A percentile compares a stretch with the other conserved stretches of the same genome.
These are phyloP conservation scores for Apodemia hepburni DNA, from an alignment of 2,888 invertebrate genomes.

Conservation along the genomic window DNA sequence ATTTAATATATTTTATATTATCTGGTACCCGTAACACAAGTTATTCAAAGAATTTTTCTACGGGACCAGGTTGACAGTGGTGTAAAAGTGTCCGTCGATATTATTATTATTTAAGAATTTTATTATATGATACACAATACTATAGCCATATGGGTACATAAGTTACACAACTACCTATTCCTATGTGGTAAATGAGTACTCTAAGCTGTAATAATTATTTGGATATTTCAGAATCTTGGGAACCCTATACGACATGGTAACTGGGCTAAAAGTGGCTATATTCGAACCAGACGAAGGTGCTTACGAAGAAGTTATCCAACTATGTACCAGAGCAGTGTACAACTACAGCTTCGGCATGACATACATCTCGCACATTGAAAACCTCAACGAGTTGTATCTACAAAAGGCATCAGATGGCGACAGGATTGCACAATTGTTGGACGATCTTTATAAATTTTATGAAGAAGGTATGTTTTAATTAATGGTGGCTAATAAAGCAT, in stretches of 20 bases:
- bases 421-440: slow-evolving; percentile 75
- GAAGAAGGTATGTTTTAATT: slow-evolving; percentile 51
- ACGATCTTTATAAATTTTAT: slow-evolving; percentile 78
- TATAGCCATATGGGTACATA: no score
- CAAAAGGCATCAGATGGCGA: slow-evolving; percentile 76
- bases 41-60: no score
- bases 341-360: slow-evolving; percentile 79
- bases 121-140: no score
- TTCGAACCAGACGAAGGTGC: slow-evolving; percentile 77
- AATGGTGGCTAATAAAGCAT: background rate
- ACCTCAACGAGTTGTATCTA: slow-evolving; percentile 81
- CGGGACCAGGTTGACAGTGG: no score
- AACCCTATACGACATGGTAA: slow-evolving; percentile 78
- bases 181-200: no score
- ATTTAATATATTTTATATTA: no score
- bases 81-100: no score
- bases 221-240: slow-evolving; percentile 80
- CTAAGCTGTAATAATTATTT: no score
- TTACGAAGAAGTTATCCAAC: slow-evolving; percentile 66
- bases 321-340: slow-evolving; percentile 83
- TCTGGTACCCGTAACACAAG: no score
- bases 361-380: slow-evolving; percentile 79
- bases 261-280: slow-evolving; percentile 69
- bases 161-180: no score
- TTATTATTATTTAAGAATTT: no score